phyloP scores from a whole-genome alignment of 92 coral and sea anemone species.

The Zoanthus gigantus region DNA sequence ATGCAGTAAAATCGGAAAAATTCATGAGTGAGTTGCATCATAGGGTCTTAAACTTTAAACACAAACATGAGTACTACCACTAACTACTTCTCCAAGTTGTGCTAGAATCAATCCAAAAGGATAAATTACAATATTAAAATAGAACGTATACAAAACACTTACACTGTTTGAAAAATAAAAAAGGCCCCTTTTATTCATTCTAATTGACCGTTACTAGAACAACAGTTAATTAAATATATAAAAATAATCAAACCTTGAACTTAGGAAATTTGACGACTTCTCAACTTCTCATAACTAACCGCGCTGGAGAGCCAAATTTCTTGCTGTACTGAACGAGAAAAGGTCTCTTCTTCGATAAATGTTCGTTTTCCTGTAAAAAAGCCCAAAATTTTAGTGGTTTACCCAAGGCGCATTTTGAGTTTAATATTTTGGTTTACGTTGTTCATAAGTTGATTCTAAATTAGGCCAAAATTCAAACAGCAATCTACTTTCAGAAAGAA shows the following conservation, averaged over 20 bases:
- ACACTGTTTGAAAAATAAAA: background rate
- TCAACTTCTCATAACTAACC: background rate
- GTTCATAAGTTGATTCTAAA: background rate
- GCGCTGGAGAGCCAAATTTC: background rate
- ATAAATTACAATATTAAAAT: background rate
- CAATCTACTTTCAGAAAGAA: background rate
- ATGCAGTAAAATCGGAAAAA: no score
- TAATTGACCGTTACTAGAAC: background rate
- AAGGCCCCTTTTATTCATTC: background rate
- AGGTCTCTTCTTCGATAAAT: background rate
- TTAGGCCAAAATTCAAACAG: background rate
- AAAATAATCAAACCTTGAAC: background rate
- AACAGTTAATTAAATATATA: background rate
- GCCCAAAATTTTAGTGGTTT: background rate
- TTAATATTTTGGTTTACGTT: background rate
- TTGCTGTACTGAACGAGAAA: slow-evolving; percentile 5
- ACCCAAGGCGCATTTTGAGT: background rate
- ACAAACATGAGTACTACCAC: no score
- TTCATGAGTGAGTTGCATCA: no score
- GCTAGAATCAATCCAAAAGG: background rate
- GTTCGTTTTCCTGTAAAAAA: background rate
- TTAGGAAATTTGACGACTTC: slow-evolving; percentile 6
- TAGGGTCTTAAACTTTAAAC: no score
- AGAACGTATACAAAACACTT: background rate
- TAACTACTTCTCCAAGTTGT: background rate